Evolutionary conservation across 1,140 invertebrate species (phyloP).

Genomic region (Halyomorpha halys): DNA sequence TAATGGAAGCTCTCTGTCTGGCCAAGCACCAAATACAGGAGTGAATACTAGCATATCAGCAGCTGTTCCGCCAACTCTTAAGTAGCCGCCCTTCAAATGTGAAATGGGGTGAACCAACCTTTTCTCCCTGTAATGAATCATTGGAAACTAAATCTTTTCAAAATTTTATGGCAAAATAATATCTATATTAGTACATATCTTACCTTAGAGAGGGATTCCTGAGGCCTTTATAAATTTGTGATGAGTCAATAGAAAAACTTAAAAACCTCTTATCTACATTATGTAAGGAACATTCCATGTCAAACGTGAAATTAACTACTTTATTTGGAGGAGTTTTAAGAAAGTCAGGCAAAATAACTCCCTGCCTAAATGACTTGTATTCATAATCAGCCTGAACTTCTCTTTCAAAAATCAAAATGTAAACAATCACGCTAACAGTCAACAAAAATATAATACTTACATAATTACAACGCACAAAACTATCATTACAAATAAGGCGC

Average conservation of each 20-base stretch:
- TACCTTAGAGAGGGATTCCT: slow-evolving; percentile 17
- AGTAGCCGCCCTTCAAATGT: slow-evolving; percentile 23
- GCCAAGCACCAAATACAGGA: slow-evolving; percentile 5
- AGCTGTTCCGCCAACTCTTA: slow-evolving; percentile 21
- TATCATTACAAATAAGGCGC: slow-evolving; percentile 3
- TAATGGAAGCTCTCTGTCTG: slow-evolving; percentile 2
- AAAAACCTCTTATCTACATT: slow-evolving; percentile 17
- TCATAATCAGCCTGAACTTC: slow-evolving; percentile 9
- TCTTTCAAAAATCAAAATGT: slow-evolving; percentile 8
- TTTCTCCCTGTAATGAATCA: slow-evolving; percentile 9
- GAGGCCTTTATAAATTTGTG: slow-evolving; percentile 17
- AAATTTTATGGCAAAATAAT: neutral
- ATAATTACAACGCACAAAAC: neutral
- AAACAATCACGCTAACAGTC: neutral
- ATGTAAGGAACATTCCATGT: neutral
- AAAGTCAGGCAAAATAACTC: neutral
- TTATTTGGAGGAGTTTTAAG: slow-evolving; percentile 19
- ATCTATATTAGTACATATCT: neutral
- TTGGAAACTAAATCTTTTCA: neutral
- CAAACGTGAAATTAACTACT: neutral
- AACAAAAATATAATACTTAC: slow-evolving; percentile 8
- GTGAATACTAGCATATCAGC: slow-evolving; percentile 19
- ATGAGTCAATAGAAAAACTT: slow-evolving; percentile 20
- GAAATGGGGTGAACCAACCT: slow-evolving; percentile 5
- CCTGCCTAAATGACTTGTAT: neutral